Conservation (phyloP, 2,888 invertebrate genomes). For the Macroteleia sp. region DNA sequence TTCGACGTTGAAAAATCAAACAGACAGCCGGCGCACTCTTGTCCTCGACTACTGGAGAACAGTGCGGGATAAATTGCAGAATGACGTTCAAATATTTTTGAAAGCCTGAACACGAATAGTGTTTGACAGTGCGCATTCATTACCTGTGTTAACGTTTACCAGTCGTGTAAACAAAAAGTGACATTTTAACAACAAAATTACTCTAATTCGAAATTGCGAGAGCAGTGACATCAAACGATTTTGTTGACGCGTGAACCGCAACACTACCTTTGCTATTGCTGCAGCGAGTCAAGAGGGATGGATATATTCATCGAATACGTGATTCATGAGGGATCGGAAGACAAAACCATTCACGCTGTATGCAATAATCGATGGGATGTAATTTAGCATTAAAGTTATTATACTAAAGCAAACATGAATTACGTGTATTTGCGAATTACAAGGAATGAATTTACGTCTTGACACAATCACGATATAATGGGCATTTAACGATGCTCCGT, state of each 20-base stretch:
- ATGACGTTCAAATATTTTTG: conserved; percentile 40
- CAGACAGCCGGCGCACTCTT: conserved; percentile 17
- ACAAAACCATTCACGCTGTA: conserved; percentile 30
- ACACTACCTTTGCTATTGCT: conserved; percentile 36
- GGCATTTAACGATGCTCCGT: too few species aligned
- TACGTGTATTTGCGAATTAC: conserved; percentile 20
- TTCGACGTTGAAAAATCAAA: conserved; percentile 51
- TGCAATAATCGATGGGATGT: conserved; percentile 33
- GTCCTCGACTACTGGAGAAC: conserved; percentile 1
- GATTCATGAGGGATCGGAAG: conserved; percentile 34
- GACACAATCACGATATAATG: too few species aligned
- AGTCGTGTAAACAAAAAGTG: conserved; percentile 24
- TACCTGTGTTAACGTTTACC: conserved; percentile 22
- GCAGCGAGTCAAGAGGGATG: conserved; percentile 14
- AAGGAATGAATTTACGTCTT: too few species aligned
- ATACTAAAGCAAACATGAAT: conserved; percentile 7
- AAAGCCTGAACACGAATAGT: conserved; percentile 10
- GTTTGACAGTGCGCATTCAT: conserved; percentile 31
- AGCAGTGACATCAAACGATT: conserved; percentile 42
- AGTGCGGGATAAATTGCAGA: conserved; percentile 13
- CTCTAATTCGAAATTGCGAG: conserved; percentile 35
- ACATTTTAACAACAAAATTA: conserved; percentile 43
- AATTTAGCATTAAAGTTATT: conserved; percentile 43
- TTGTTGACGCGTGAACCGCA: conserved; percentile 48
- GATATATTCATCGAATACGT: conserved; percentile 39